Evolutionary conservation across 2,113 vertebrate genomes (phyloP), one percentile per base, ranked within the genome.

Genomic region (Ranitomeya imitator): DNA sequence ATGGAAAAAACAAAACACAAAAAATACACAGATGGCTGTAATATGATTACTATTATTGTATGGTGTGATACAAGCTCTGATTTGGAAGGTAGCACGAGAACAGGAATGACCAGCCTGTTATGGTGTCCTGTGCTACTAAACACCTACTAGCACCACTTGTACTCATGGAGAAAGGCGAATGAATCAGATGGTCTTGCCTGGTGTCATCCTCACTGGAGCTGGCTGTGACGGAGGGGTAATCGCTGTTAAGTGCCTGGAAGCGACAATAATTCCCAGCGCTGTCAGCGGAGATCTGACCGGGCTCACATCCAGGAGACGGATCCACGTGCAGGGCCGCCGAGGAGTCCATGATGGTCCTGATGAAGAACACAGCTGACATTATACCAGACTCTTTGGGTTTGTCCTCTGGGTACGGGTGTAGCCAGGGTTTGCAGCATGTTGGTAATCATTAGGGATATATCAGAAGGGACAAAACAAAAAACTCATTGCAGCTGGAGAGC

Each of bases 241-340:
- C 79, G 26, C 52, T 82, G 61, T 74, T 74, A 6, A 87, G 67
- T 18, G 78, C 85, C 26, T 60, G 85, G 55, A 73, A 78, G n/a
- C 52, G 73, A 10, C 23, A 31, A 23, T 61, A 21, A 7, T 71
- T 37, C 57, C 4, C n/a, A 54, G 5, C 10, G 9, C 14, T 0
- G 6, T 11, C 14, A 11, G 12, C 26, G 13, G 61, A 21, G 7
- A 3, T 16, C 13, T n/a, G 12, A 63, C 4, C 3, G 18, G 7
- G 59, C 12, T 21, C 31, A 15, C 19, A 14, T 19, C 52, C 16
- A 7, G 12, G 18, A 9, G 14, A 19, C 14, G 1, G 10, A 83
- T 83, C 80, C 80, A 63, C 52, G 14, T 45, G 9, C 1, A 11
- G 19, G 21, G 19, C 19, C 13, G 3, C 73, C 51, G 69, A 73